phyloP scores from a whole-genome alignment of 2,888 invertebrate genomes.

The Caenorhabditis japonica region DNA sequence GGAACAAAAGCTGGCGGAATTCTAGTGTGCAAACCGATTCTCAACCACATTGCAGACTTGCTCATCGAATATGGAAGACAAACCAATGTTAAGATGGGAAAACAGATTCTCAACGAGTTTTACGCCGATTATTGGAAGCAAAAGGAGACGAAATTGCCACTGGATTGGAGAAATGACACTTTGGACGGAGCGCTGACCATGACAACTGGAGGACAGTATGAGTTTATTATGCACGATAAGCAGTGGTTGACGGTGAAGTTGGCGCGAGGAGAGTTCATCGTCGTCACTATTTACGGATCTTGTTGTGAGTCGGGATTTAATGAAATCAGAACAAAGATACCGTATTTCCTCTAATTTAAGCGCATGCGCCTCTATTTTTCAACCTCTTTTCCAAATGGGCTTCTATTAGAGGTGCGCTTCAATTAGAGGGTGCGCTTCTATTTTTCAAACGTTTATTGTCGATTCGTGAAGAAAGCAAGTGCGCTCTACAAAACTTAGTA shows the following conservation, averaged over 20 bases:
- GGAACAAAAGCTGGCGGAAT: slow-evolving; percentile 75
- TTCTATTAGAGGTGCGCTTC: too few species aligned
- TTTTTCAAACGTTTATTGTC: too few species aligned
- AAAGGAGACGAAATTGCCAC: neutral
- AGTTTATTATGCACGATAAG: neutral
- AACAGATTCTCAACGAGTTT: slow-evolving; percentile 5
- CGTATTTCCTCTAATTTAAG: too few species aligned
- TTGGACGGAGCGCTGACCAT: neutral
- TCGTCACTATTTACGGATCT: neutral
- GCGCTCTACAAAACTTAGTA: too few species aligned
- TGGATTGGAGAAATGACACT: neutral
- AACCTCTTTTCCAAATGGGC: too few species aligned
- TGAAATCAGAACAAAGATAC: too few species aligned
- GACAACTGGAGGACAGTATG: neutral
- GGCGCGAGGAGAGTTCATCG: neutral
- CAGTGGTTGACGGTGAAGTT: slow-evolving; percentile 4
- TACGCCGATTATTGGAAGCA: neutral
- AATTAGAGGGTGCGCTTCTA: too few species aligned
- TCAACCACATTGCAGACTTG: slow-evolving; percentile 56
- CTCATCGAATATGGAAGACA: slow-evolving; percentile 58
- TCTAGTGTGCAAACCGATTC: slow-evolving; percentile 76
- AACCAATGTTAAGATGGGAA: neutral
- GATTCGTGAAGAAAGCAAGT: too few species aligned
- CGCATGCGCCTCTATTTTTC: too few species aligned
- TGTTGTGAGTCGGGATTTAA: slow-evolving; percentile 22